Base-by-base conservation (phyloP, 2,797 vertebrate genomes). In the Macropodus opercularis region DNA sequence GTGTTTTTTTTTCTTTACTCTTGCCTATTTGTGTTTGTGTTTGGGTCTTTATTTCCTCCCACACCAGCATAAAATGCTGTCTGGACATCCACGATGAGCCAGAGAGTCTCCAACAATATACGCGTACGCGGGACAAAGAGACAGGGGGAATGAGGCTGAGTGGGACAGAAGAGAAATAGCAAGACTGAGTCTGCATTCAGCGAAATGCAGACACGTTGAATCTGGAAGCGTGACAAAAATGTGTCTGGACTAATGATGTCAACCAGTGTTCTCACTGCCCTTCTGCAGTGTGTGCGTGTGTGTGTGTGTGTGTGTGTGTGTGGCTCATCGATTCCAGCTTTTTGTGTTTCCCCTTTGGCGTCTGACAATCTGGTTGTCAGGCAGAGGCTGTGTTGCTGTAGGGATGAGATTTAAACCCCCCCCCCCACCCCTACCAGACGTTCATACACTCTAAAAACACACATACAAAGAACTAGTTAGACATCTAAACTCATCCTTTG, bases 221-320 rank as follows among this genome's bases (percentile, higher is more conserved):
- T 91, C 88, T 92, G 87, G 87, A 91, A 89, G 85, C 79, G 75
- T 89, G 88, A 91, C 89, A 93, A 91, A 92, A 92, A 91, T 89
- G 82, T 90, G 88, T 90, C 88, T 63, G 55, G 84, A 83, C 85
- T 91, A 91, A 91, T 91, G 90, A 92, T 91, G 84, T 91, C 86
- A 91, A 83, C 77, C 79, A 84, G 80, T 84, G 80, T 83, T 84
- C 78, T 88, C 71, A 70, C 68, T 64, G 52, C 75, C 71, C 78
- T 69, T 87, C 63, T 77, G 67, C 69, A 72, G 59, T 58, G 54
- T 80, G 53, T 72, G 44, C 80, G 15, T 2, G 17, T 26, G 55
- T 46, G 35, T 59, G 54, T 51, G 38, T 39, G 26, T 47, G 41
- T 52, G 56, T 56, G 42, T 74, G 48, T 51, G 55, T 24, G 64